Conservation (phyloP, 2,113 vertebrate genomes). For the Prolemur simus region DNA sequence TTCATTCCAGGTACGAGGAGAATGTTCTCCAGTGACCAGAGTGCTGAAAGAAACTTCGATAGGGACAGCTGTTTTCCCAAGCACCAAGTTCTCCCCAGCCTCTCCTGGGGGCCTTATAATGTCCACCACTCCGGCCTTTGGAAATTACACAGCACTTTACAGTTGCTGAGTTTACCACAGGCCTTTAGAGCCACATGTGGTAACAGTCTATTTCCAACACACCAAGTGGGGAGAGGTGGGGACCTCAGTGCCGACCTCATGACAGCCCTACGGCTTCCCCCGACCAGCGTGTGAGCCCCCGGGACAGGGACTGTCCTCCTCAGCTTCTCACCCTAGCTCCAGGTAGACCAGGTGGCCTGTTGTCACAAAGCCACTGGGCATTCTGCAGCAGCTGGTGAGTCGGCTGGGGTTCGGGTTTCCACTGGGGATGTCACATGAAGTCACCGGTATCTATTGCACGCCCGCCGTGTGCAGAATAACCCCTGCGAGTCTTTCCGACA, state of each 20-base stretch:
- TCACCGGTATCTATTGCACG: not conserved
- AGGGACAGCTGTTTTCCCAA: not conserved
- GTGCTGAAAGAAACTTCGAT: not conserved
- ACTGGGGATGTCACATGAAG: not conserved
- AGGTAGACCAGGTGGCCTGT: not conserved
- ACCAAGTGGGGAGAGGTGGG: not conserved
- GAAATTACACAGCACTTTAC: not conserved
- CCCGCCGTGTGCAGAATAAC: fast-evolving
- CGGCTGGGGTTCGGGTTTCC: not conserved
- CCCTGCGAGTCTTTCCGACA: not conserved
- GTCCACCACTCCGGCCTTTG: not conserved
- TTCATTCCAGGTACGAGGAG: not conserved
- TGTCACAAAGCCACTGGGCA: not conserved
- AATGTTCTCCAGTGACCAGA: not conserved
- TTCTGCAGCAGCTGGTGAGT: not conserved
- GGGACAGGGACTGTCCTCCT: too few relatives aligned
- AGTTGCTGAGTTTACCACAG: not conserved
- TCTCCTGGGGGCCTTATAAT: not conserved
- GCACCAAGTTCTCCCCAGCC: not conserved
- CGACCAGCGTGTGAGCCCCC: not conserved
- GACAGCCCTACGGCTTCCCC: not conserved
- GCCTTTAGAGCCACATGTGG: not conserved
- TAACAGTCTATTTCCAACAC: not conserved
- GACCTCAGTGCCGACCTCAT: not conserved
- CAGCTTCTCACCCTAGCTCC: not conserved